phyloP scores from a whole-genome alignment of 2,888 invertebrate species.

The Apoda limacodes region DNA sequence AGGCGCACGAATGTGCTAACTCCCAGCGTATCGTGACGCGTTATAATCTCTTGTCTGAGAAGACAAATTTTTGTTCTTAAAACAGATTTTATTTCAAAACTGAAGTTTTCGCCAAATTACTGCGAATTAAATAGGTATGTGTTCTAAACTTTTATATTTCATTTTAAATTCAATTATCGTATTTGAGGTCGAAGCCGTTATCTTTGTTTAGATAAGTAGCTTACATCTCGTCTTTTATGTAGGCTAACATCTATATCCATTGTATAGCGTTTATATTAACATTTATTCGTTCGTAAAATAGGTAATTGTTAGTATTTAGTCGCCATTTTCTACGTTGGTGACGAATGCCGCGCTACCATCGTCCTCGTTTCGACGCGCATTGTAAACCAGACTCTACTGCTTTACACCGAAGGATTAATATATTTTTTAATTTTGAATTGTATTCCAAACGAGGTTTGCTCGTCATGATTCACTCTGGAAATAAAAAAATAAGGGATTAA shows the following conservation, averaged over 20 bases:
- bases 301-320: slow-evolving; percentile 68
- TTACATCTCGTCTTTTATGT: slow-evolving; percentile 29
- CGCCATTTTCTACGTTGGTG: slow-evolving; percentile 68
- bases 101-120: slow-evolving; percentile 31
- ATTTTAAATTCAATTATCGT: too few relatives aligned
- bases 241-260: slow-evolving; percentile 27
- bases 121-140: slow-evolving; percentile 21
- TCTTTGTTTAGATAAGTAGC: slow-evolving; percentile 38
- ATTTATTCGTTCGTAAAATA: slow-evolving; percentile 28
- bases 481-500: too few relatives aligned
- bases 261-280: slow-evolving; percentile 28
- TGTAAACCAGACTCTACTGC: slow-evolving; percentile 57
- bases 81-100: slow-evolving; percentile 34
- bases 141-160: neutral
- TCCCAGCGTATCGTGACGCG: slow-evolving; percentile 52
- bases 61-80: slow-evolving; percentile 41
- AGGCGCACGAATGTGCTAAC: slow-evolving; percentile 63
- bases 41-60: slow-evolving; percentile 49
- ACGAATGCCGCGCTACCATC: slow-evolving; percentile 56
- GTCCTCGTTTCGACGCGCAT: slow-evolving; percentile 51
- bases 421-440: too few relatives aligned
- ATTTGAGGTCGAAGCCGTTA: too few relatives aligned
- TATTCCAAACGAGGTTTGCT: slow-evolving; percentile 41
- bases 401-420: slow-evolving; percentile 46
- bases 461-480: slow-evolving; percentile 59